Evolutionary conservation across 1,140 invertebrate species (phyloP), one percentile per base, ranked within the genome.

Genomic region (Drosophila varians): DNA sequence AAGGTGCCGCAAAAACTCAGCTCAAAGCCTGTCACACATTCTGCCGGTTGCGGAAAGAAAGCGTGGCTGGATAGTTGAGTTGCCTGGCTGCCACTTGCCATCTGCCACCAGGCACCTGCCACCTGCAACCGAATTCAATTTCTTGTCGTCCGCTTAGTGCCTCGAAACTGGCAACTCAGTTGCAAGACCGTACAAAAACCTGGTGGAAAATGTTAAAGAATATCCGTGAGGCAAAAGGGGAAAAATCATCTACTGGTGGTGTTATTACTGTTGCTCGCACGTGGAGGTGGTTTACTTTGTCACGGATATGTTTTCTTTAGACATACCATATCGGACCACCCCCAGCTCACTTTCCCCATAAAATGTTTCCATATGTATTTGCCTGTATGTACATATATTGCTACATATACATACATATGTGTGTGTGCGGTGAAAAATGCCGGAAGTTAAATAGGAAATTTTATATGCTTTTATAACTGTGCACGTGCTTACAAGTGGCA

Each of bases 391-490:
- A 3, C 3, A 19, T 34, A 12, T 18, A 16, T n/a, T n/a, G n/a
- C n/a, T n/a, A n/a, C n/a, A n/a, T n/a, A n/a, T n/a, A n/a, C n/a
- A n/a, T 43, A 21, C 16, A 19, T 48, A 11, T 11, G 26, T 36
- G 28, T 52, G 23, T 66, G 60, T 56, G 38, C 74, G 60, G 57
- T 68, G 65, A 56, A 62, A 74, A 65, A 84, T 78, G 82, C 82
- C 82, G 82, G 82, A 86, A 86, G 82, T 87, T 77, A 87, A 87
- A 86, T 86, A 82, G 74, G 82, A 86, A 87, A 86, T 86, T 86
- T 82, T 74, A 86, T 86, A 86, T 87, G 82, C 82, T 86, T 87
- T 87, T 86, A 87, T 86, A 87, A 76, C 72, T 86, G 82, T 55
- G 76, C 74, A 87, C 82, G 80, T 84, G 79, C 77, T 77, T 76